A percentile compares a stretch with the other conserved stretches of the same genome.
Conservation (phyloP, 2,113 vertebrate species). For the Varanus salvator region DNA sequence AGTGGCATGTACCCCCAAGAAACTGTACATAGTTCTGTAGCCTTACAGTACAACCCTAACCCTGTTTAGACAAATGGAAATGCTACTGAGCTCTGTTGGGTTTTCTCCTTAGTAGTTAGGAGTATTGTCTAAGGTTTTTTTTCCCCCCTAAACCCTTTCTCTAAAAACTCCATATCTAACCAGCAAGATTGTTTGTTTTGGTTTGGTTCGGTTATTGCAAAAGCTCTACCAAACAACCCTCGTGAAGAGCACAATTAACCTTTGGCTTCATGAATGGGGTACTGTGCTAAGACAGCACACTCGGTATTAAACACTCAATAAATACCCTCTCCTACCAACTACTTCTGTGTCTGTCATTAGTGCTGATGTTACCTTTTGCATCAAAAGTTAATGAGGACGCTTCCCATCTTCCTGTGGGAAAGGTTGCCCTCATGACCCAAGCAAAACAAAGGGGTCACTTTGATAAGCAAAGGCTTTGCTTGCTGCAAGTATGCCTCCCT, state of each 20-base stretch:
- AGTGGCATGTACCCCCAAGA: background rate
- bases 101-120: background rate
- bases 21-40: background rate
- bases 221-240: background rate
- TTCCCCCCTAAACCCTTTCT: background rate
- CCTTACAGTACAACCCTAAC: background rate
- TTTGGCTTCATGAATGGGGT: slow-evolving; percentile 22
- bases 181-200: background rate
- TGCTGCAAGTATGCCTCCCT: slow-evolving; percentile 14
- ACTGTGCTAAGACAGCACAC: slow-evolving; percentile 6
- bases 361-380: slow-evolving; percentile 14
- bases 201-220: background rate
- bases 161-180: background rate
- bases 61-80: too few species aligned
- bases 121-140: background rate
- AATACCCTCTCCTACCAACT: background rate
- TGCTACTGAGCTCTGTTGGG: background rate
- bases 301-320: slow-evolving; percentile 12
- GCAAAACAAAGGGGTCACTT: slow-evolving; percentile 37
- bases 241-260: slow-evolving; percentile 18
- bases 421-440: slow-evolving; percentile 30
- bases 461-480: slow-evolving; percentile 35
- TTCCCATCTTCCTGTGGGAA: slow-evolving; percentile 36
- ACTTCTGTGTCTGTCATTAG: background rate
- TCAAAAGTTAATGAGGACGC: slow-evolving; percentile 35